Percentiles rank a stretch among this genome's conserved stretches.
Conservation (phyloP, 2,888 invertebrate genomes). For the Eulithis testata region DNA sequence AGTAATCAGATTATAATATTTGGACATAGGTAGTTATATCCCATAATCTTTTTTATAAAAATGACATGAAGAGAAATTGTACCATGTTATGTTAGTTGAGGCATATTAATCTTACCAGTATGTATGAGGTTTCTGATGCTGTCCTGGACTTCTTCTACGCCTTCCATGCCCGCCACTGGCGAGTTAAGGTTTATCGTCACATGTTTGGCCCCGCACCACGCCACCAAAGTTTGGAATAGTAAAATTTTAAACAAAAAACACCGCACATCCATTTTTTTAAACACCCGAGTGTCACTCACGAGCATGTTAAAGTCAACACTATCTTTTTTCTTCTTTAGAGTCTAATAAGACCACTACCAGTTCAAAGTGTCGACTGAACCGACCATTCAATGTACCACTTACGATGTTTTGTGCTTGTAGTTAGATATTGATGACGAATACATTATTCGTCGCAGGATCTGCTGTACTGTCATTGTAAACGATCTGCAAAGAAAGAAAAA, state of each 20-base stretch:
- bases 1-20: background rate
- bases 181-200: slow-evolving; percentile 57
- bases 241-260: slow-evolving; percentile 75
- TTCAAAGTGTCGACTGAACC: slow-evolving; percentile 39
- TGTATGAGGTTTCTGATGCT: slow-evolving; percentile 74
- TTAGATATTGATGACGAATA: slow-evolving; percentile 71
- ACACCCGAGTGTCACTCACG: slow-evolving; percentile 63
- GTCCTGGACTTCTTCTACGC: slow-evolving; percentile 62
- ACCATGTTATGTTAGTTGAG: background rate
- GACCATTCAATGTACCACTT: slow-evolving; percentile 46
- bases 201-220: slow-evolving; percentile 74
- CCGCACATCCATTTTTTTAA: slow-evolving; percentile 75
- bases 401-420: slow-evolving; percentile 73
- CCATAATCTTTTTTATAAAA: too few relatives aligned
- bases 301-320: slow-evolving; percentile 61
- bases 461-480: slow-evolving; percentile 73
- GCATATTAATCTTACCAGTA: slow-evolving; percentile 65
- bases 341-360: slow-evolving; percentile 43
- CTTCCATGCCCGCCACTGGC: slow-evolving; percentile 48
- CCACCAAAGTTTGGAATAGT: slow-evolving; percentile 74
- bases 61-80: too few relatives aligned
- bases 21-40: too few relatives aligned
- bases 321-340: slow-evolving; percentile 46
- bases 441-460: slow-evolving; percentile 63
- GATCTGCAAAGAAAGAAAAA: slow-evolving; percentile 69